These are phyloP conservation scores for Acyrthosiphon pisum DNA, from an alignment of 1,140 invertebrate species.

Conservation along the genomic window DNA sequence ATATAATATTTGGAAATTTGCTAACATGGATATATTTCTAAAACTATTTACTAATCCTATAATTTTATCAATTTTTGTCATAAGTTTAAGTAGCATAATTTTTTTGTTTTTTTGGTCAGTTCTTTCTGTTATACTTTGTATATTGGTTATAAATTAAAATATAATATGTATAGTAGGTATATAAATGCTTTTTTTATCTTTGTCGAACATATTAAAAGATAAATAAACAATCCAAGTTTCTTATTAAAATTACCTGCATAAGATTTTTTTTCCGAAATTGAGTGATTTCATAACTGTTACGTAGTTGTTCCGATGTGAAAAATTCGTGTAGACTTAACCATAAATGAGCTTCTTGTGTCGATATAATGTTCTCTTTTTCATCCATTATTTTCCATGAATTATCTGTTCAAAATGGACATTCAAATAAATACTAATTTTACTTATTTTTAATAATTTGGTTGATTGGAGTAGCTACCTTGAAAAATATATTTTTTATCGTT, in stretches of 20 bases:
- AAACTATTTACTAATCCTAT: too few species aligned
- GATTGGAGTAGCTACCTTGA: background rate
- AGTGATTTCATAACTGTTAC: slow-evolving; percentile 53
- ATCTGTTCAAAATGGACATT: background rate
- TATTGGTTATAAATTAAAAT: too few species aligned
- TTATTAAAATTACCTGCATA: slow-evolving; percentile 12
- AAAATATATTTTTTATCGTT: slow-evolving; percentile 62
- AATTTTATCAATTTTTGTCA: too few species aligned
- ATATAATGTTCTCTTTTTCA: background rate
- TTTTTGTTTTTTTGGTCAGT: too few species aligned
- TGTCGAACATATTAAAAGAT: too few species aligned
- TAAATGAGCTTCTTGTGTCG: slow-evolving; percentile 53
- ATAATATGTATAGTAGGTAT: too few species aligned
- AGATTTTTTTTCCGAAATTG: slow-evolving; percentile 55
- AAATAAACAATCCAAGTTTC: background rate
- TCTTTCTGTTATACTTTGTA: too few species aligned
- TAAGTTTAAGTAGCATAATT: too few species aligned
- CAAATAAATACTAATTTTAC: background rate
- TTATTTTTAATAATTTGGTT: background rate
- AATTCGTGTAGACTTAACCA: slow-evolving; percentile 51
- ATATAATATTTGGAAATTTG: too few species aligned
- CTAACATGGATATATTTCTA: too few species aligned
- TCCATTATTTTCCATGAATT: slow-evolving; percentile 45
- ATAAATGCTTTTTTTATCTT: too few species aligned
- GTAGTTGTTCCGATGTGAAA: slow-evolving; percentile 38